These are phyloP conservation scores for Acanthurus tractus DNA, from an alignment of 2,797 vertebrate species.

Conservation along the genomic window DNA sequence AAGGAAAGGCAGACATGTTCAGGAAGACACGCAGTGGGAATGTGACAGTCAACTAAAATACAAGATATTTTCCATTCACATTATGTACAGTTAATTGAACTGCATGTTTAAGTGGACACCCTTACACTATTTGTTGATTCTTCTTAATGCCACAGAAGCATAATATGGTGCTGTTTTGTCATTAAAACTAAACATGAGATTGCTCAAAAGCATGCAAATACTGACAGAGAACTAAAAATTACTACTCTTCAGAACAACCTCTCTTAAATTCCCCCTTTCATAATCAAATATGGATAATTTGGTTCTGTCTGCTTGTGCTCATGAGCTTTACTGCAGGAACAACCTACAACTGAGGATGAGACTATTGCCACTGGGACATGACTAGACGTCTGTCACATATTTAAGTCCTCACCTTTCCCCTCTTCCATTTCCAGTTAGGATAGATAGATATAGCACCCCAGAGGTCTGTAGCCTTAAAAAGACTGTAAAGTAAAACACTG, in stretches of 20 bases:
- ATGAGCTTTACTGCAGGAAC: constrained; percentile 10
- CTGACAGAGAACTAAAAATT: not conserved
- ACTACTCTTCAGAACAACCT: not conserved
- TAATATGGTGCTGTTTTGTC: not conserved
- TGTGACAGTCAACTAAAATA: too few relatives aligned
- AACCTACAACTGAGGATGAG: constrained; percentile 46
- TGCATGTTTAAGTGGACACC: not conserved
- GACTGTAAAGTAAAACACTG: constrained; percentile 56
- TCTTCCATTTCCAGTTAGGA: constrained; percentile 65
- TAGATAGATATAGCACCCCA: constrained; percentile 59
- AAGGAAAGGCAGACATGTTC: not conserved
- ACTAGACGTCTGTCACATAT: constrained; percentile 66
- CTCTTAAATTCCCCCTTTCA: constrained; percentile 3
- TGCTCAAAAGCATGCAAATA: not conserved
- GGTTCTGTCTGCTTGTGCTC: constrained; percentile 13
- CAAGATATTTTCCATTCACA: not conserved
- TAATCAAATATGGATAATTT: not conserved
- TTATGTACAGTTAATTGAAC: not conserved
- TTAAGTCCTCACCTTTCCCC: constrained; percentile 65
- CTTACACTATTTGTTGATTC: not conserved
- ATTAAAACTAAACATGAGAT: not conserved
- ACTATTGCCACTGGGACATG: constrained; percentile 45
- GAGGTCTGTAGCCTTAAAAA: constrained; percentile 68
- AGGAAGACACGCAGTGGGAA: not conserved
- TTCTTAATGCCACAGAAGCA: not conserved